Percentiles rank a stretch among this genome's conserved stretches.
Conservation (phyloP, 1,140 invertebrate genomes). For the Drosophila novamexicana region DNA sequence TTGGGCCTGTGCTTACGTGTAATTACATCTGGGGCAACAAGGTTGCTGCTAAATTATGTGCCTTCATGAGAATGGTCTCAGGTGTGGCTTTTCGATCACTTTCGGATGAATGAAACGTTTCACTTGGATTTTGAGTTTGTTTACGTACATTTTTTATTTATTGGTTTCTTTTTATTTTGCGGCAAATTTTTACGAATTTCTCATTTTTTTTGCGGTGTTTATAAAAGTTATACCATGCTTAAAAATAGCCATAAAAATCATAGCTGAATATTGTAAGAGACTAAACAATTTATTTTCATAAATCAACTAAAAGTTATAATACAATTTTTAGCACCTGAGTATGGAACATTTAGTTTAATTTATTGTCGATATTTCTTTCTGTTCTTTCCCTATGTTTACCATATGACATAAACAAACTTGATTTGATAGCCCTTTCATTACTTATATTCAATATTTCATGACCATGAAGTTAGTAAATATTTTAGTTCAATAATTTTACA, state of each 20-base stretch:
- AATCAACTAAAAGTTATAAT: conserved; percentile 14
- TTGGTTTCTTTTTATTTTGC: conserved; percentile 38
- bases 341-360: neutral
- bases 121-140: conserved; percentile 36
- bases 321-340: conserved; percentile 12
- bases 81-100: conserved; percentile 24
- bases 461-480: too few relatives aligned
- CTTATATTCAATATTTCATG: too few relatives aligned
- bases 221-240: conserved; percentile 44
- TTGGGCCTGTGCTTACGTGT: conserved; percentile 47
- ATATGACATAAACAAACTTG: neutral
- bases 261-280: conserved; percentile 16
- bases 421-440: neutral
- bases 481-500: too few relatives aligned
- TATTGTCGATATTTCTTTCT: neutral
- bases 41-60: conserved; percentile 35
- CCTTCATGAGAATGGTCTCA: conserved; percentile 1
- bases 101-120: conserved; percentile 62
- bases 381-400: too few relatives aligned
- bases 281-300: conserved; percentile 32
- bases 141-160: conserved; percentile 30
- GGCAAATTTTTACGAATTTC: conserved; percentile 57
- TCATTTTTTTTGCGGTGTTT: conserved; percentile 56
- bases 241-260: conserved; percentile 32
- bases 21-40: conserved; percentile 65